These are phyloP conservation scores for Hypanus sabinus DNA, from an alignment of 2,113 vertebrate species.

Conservation along the genomic window DNA sequence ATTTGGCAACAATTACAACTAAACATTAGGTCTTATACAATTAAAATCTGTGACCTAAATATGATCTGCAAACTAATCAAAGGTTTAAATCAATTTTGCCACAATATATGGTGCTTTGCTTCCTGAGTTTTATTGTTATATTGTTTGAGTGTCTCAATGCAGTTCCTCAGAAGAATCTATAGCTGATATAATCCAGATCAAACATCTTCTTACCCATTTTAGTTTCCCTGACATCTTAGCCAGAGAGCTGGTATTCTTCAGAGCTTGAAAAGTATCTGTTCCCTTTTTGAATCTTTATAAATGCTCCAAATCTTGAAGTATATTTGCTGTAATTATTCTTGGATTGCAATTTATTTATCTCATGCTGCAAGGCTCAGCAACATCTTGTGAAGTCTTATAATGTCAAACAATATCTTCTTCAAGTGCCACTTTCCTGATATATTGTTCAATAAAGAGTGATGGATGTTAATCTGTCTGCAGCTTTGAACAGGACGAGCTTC, in stretches of 20 bases:
- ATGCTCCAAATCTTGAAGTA: not conserved
- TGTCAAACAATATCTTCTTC: not conserved
- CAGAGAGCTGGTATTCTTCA: not conserved
- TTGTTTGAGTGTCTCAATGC: not conserved
- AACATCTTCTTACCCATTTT: not conserved
- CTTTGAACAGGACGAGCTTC: not conserved
- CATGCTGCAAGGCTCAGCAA: not conserved
- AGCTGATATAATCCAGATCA: not conserved
- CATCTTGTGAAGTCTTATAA: not conserved
- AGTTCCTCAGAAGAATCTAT: not conserved
- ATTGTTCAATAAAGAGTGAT: not conserved
- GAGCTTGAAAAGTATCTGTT: not conserved
- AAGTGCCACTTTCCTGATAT: not conserved
- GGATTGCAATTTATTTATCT: not conserved
- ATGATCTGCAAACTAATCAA: not conserved
- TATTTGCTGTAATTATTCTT: not conserved
- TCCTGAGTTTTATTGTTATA: not conserved
- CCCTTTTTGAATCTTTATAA: not conserved
- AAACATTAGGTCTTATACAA: no score
- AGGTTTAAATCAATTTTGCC: not conserved
- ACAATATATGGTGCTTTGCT: not conserved
- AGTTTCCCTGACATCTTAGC: not conserved
- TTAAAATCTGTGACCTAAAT: not conserved
- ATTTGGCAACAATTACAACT: no score
- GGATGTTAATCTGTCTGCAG: not conserved